Evolutionary conservation across 2,888 invertebrate genomes (phyloP).

Genomic region (Rosalia funebris): DNA sequence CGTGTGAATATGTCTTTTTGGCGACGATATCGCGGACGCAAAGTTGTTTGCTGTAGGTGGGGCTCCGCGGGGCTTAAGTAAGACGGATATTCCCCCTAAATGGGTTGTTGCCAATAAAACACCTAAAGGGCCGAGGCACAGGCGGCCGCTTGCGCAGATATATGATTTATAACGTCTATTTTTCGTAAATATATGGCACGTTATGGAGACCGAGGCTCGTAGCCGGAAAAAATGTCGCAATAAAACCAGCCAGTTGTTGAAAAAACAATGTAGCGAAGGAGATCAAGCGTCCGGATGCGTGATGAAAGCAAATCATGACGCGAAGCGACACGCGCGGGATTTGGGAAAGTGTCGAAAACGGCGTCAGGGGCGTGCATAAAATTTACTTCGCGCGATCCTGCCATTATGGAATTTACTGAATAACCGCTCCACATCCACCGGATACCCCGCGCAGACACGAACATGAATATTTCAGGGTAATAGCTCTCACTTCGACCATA

Average conservation of each 20-base stretch:
- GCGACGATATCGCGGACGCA: too few species aligned
- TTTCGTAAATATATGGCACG: constrained; percentile 15
- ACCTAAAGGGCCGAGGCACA: neutral
- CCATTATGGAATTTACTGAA: constrained; percentile 54
- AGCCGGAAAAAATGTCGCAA: constrained; percentile 18
- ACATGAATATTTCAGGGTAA: constrained; percentile 60
- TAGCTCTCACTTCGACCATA: constrained; percentile 51
- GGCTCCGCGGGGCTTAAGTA: neutral
- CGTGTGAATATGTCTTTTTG: too few species aligned
- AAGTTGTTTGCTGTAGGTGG: too few species aligned
- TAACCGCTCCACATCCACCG: constrained; percentile 58
- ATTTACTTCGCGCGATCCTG: constrained; percentile 37
- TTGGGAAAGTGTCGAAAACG: constrained; percentile 38
- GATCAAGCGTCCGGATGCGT: constrained; percentile 39
- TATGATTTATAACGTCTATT: constrained; percentile 20
- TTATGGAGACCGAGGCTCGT: neutral
- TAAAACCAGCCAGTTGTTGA: constrained; percentile 23
- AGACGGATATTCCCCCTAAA: constrained; percentile 3
- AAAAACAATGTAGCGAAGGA: constrained; percentile 28
- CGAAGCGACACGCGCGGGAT: constrained; percentile 43
- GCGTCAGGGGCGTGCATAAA: constrained; percentile 34
- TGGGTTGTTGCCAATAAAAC: neutral
- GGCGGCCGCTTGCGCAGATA: neutral
- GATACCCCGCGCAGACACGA: constrained; percentile 57
- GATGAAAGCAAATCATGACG: constrained; percentile 49